Base-by-base conservation (phyloP, 2,888 invertebrate genomes). In the Baccha elongata region DNA sequence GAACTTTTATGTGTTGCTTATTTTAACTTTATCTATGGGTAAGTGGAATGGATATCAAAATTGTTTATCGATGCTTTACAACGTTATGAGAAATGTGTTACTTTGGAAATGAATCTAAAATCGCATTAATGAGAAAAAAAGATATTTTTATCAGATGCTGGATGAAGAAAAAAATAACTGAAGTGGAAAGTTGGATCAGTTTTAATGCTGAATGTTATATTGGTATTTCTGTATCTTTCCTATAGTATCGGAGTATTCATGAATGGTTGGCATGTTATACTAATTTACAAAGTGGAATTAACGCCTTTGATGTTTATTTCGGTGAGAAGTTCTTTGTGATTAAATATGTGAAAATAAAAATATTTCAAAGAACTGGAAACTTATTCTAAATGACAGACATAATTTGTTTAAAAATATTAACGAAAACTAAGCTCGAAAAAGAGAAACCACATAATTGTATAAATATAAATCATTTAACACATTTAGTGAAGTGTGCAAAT, bases 61-160 rank as follows among this genome's bases (percentile, higher is more conserved):
- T 79, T 79, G 79, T 73, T 79, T 73, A 79, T 73, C 73, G 73
- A 79, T 73, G 67, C 67, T 64, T 32, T 71, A 10, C 11, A 13
- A 64, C 15, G 52, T 78, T 52, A 55, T 71, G 55, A 72, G 60
- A 72, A 72, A 52, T 72, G 65, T 73, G 67, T 60, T 46, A 58
- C 35, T 50, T 10, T 64, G 40, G 40, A 50, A 64, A 68, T 52
- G 64, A 52, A 44, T 78, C 5, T 67, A 67, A 60, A 42, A 58
- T 42, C 73, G 67, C 53, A 46, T 67, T 62, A 40, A 26, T 60
- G 50, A 65, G 50, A 64, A 64, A 35, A 6, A 46, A 62, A 23
- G 35, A 21, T 50, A 72, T 35, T 7, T 42, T 29, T 8, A 42
- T 6, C 65, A 74, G 60, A 74, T 67, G 74, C 13, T 65, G 52